Evolutionary conservation across 2,113 vertebrate species (phyloP).

Genomic region (Paedocypris sp.): DNA sequence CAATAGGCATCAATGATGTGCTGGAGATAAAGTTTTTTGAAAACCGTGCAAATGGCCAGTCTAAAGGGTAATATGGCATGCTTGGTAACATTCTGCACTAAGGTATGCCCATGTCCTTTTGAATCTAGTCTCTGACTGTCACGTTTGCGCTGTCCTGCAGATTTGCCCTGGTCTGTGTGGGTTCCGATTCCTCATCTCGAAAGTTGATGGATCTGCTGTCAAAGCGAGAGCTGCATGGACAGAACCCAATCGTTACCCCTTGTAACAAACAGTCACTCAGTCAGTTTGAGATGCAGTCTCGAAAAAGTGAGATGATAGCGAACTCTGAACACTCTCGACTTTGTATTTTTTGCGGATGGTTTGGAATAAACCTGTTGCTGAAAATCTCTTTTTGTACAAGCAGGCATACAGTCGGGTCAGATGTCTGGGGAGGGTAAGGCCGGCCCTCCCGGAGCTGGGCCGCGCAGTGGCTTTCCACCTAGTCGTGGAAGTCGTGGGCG

Average conservation of each 20-base stretch:
- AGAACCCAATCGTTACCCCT: conserved; percentile 93
- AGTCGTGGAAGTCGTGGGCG: conserved; percentile 85
- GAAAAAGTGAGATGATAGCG: conserved; percentile 71
- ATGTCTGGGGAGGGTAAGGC: conserved; percentile 99
- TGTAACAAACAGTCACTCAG: conserved; percentile 98
- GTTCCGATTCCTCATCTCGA: conserved; percentile 90
- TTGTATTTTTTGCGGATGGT: not conserved
- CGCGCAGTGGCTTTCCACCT: conserved; percentile 80
- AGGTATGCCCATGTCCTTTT: too few relatives aligned
- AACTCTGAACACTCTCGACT: not conserved
- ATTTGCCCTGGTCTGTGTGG: conserved; percentile 94
- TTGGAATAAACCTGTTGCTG: not conserved
- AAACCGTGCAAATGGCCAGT: conserved; percentile 96
- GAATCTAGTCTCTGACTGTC: not conserved
- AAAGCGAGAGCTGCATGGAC: conserved; percentile 92
- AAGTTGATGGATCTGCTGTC: conserved; percentile 92
- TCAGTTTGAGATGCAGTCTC: conserved; percentile 98
- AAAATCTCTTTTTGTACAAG: not conserved
- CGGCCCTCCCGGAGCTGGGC: conserved; percentile 82
- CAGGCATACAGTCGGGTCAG: conserved; percentile 93
- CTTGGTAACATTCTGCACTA: too few relatives aligned
- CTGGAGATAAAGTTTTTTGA: conserved; percentile 99
- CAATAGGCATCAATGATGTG: conserved; percentile 90
- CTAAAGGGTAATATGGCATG: conserved; percentile 98
- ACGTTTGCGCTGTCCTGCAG: conserved; percentile 45